A percentile compares a stretch with the other conserved stretches of the same genome.
Evolutionary conservation across 2,113 vertebrate species (phyloP).

Genomic region (Oxygymnocypris stewartii): DNA sequence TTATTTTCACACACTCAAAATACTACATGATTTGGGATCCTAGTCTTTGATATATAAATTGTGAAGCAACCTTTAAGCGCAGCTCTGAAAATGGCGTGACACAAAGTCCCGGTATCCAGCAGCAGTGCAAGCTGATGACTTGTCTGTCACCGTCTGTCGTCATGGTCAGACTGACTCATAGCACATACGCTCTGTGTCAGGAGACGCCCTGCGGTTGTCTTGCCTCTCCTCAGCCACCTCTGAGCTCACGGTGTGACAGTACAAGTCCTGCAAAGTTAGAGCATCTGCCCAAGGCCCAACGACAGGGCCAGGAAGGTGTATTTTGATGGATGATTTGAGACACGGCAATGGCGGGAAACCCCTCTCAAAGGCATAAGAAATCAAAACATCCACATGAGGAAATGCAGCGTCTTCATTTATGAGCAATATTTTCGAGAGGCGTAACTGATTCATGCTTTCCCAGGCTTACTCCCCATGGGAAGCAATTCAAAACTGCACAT

Average conservation of each 20-base stretch:
- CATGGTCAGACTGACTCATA: neutral
- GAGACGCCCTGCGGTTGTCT: constrained; percentile 15
- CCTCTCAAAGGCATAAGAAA: constrained; percentile 26
- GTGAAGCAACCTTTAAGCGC: neutral
- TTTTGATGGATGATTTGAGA: constrained; percentile 22
- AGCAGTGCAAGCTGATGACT: constrained; percentile 28
- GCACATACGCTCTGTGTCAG: constrained; percentile 47
- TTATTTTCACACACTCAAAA: neutral
- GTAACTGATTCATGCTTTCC: constrained; percentile 35
- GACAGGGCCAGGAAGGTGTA: neutral
- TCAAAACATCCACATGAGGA: neutral
- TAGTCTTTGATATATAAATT: neutral
- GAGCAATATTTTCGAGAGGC: constrained; percentile 16
- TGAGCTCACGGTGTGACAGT: constrained; percentile 1
- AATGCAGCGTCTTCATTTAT: constrained; percentile 15
- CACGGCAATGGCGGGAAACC: neutral
- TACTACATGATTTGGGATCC: neutral
- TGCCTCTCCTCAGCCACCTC: constrained; percentile 26
- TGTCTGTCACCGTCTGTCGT: constrained; percentile 27
- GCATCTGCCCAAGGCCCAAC: neutral
- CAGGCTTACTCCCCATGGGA: constrained; percentile 8
- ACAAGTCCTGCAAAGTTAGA: neutral
- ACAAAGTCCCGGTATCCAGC: constrained; percentile 20
- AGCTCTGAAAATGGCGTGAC: neutral
- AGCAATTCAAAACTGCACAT: constrained; percentile 6